These are phyloP conservation scores for Zygaena filipendulae DNA, from an alignment of 2,888 invertebrate genomes.

Conservation along the genomic window DNA sequence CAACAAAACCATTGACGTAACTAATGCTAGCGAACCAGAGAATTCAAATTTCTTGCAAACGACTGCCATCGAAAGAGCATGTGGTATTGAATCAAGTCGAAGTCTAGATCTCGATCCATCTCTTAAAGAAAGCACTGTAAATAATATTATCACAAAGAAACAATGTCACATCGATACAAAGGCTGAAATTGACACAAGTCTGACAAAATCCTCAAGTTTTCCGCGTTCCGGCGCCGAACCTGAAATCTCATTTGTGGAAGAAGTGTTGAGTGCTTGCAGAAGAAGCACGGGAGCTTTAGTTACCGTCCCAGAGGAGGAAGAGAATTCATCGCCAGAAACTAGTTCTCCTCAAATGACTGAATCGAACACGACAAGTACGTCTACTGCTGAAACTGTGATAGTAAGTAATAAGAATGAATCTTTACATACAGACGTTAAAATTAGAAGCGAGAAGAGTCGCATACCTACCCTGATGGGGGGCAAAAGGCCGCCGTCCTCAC, in stretches of 20 bases:
- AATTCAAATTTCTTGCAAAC: background rate
- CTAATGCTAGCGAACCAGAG: conserved; percentile 31
- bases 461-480: conserved; percentile 64
- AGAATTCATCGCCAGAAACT: conserved; percentile 61
- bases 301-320: conserved; percentile 73
- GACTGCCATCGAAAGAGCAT: conserved; percentile 23
- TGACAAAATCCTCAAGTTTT: conserved; percentile 50
- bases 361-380: conserved; percentile 73
- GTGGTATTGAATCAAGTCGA: conserved; percentile 46
- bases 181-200: conserved; percentile 30
- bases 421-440: conserved; percentile 39
- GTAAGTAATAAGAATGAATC: conserved; percentile 68
- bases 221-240: conserved; percentile 36
- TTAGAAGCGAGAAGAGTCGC: conserved; percentile 63
- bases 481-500: conserved; percentile 57
- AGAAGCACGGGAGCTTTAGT: conserved; percentile 56
- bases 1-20: conserved; percentile 45
- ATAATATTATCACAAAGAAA: conserved; percentile 49
- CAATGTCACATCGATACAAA: conserved; percentile 28
- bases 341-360: conserved; percentile 71
- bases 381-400: conserved; percentile 78
- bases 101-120: conserved; percentile 39
- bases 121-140: conserved; percentile 51
- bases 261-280: conserved; percentile 53
- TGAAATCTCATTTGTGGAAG: conserved; percentile 54